phyloP scores from a whole-genome alignment of 2,113 vertebrate species.

The Notothenia rossii region DNA sequence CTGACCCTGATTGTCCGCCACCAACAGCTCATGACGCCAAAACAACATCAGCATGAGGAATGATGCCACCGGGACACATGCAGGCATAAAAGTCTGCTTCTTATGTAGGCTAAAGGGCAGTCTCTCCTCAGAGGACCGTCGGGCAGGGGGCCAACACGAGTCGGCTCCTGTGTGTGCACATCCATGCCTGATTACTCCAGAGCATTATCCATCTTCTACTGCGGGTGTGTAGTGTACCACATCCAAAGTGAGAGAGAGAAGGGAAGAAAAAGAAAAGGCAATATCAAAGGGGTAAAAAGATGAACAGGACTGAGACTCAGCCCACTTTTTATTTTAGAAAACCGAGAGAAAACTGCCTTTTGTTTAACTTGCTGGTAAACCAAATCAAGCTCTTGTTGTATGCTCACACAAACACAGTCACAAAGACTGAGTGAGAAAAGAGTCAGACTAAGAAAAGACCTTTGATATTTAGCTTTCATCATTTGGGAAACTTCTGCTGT shows the following conservation, averaged over 20 bases:
- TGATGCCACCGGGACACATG: constrained; percentile 37
- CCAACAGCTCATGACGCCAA: constrained; percentile 25
- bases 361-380: constrained; percentile 19
- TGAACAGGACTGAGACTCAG: neutral
- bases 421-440: constrained; percentile 29
- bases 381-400: constrained; percentile 34
- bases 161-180: constrained; percentile 15
- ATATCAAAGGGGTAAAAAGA: neutral
- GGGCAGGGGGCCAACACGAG: constrained; percentile 21
- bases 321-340: neutral
- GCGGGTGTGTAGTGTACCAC: constrained; percentile 3
- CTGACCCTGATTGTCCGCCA: constrained; percentile 37
- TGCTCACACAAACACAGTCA: constrained; percentile 41
- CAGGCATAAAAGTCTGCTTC: constrained; percentile 19
- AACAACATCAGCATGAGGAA: constrained; percentile 39
- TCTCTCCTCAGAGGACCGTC: constrained; percentile 30
- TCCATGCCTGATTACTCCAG: constrained; percentile 40
- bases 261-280: neutral
- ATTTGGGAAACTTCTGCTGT: constrained; percentile 29
- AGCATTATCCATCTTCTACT: constrained; percentile 40
- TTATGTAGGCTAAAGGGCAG: constrained; percentile 41
- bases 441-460: constrained; percentile 47
- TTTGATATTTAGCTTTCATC: constrained; percentile 54
- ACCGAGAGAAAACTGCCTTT: constrained; percentile 4
- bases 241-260: neutral